Conservation (phyloP, 2,113 vertebrate species). For the Rhynchomys soricoides region DNA sequence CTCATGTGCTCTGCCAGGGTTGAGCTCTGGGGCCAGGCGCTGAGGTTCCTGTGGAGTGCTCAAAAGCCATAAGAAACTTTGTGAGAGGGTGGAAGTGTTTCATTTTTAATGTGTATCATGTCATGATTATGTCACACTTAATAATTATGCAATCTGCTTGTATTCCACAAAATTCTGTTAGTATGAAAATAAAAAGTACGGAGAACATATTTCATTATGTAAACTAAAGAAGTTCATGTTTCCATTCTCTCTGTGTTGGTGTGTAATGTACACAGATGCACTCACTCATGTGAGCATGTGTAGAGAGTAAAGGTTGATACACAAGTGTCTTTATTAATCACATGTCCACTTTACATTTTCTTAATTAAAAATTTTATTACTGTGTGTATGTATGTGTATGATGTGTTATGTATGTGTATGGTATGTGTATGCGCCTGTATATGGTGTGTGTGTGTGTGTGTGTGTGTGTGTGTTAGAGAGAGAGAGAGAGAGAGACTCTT, state of each 20-base stretch:
- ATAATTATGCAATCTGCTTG: not conserved
- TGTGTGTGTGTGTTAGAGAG: not conserved
- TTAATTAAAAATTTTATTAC: not conserved
- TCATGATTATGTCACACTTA: not conserved
- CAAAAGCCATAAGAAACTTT: not conserved
- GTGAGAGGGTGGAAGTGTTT: not conserved
- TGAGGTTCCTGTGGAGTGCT: not conserved
- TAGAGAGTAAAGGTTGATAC: not conserved
- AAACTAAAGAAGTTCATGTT: not conserved
- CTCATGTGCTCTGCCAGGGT: not conserved
- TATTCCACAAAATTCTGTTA: constrained; percentile 49
- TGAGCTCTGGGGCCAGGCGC: not conserved
- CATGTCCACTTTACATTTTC: not conserved
- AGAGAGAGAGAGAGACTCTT: too few relatives aligned
- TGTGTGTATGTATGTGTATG: not conserved
- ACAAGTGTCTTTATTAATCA: not conserved
- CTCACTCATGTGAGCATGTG: too few relatives aligned
- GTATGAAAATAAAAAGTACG: constrained; percentile 31
- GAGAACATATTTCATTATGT: not conserved
- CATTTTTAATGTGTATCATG: not conserved
- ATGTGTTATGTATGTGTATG: not conserved
- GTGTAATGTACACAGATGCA: too few relatives aligned
- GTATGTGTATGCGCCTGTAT: too few relatives aligned
- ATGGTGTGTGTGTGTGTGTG: not conserved
- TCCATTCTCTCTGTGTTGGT: not conserved